Evolutionary conservation across 2,888 invertebrate species (phyloP).

Genomic region (Oxyteleia sp.): DNA sequence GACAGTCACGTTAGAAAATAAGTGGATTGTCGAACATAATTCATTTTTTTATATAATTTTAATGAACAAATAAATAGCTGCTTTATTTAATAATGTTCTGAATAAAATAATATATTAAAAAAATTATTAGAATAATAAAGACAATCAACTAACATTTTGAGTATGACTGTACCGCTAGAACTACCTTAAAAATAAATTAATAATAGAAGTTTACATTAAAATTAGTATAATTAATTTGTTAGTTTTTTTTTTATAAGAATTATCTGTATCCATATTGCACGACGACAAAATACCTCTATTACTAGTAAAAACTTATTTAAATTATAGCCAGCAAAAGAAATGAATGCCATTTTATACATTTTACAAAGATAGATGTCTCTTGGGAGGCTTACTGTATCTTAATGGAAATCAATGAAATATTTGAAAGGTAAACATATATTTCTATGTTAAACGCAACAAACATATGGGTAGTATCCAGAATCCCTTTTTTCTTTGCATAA

Average conservation of each 20-base stretch:
- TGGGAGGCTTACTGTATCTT: slow-evolving; percentile 43
- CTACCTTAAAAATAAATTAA: too few species aligned
- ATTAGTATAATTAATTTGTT: too few species aligned
- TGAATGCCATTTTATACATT: slow-evolving; percentile 38
- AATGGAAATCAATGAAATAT: slow-evolving; percentile 67
- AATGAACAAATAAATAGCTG: too few species aligned
- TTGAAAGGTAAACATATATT: slow-evolving; percentile 33
- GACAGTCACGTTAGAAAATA: too few species aligned
- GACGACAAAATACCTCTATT: background rate
- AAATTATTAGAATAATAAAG: too few species aligned
- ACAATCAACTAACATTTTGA: too few species aligned
- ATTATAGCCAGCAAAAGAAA: slow-evolving; percentile 29
- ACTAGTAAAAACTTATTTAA: slow-evolving; percentile 32
- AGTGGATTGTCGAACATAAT: too few species aligned
- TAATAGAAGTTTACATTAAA: too few species aligned
- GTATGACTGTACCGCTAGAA: too few species aligned
- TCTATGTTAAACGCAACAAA: slow-evolving; percentile 29
- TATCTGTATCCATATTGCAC: background rate
- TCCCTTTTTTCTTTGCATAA: slow-evolving; percentile 44
- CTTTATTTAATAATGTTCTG: too few species aligned
- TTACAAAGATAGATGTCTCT: slow-evolving; percentile 1
- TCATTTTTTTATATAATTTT: too few species aligned
- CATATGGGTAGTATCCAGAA: slow-evolving; percentile 10
- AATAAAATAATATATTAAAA: too few species aligned
- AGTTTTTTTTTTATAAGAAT: slow-evolving; percentile 8